These are phyloP conservation scores for Dipus sagitta DNA, from an alignment of 2,797 vertebrate genomes.

Conservation along the genomic window DNA sequence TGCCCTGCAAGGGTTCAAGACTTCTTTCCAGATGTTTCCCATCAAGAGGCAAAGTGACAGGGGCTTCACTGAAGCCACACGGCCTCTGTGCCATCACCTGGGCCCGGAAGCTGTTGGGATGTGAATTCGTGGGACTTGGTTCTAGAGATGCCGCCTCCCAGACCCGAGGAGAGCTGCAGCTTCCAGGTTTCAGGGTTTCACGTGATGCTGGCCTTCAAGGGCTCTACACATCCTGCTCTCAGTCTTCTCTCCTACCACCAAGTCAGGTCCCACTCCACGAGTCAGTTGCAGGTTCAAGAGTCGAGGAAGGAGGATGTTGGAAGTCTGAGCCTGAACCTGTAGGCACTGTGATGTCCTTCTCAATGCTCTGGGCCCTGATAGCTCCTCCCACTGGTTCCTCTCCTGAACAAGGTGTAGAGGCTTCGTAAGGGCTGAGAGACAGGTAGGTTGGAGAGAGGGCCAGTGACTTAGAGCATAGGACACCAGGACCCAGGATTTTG, in stretches of 20 bases:
- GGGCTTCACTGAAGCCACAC: background rate
- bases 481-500: too few species aligned
- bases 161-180: background rate
- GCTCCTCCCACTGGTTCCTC: background rate
- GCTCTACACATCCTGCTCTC: background rate
- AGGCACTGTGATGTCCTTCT: background rate
- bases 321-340: fast-evolving
- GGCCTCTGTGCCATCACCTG: background rate
- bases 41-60: background rate
- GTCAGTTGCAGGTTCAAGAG: background rate
- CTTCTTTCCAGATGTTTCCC: background rate
- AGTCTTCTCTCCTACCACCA: background rate
- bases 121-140: background rate
- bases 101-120: background rate
- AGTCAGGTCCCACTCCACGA: background rate
- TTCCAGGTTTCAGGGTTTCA: background rate
- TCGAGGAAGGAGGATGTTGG: fast-evolving
- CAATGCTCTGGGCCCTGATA: background rate
- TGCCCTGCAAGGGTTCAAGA: background rate
- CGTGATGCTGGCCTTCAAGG: background rate
- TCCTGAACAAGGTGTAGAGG: background rate
- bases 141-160: background rate
- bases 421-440: background rate
- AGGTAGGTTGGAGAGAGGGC: background rate
- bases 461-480: background rate